These are phyloP conservation scores for Leistus spinibarbis DNA, from an alignment of 2,888 invertebrate genomes.

Conservation along the genomic window DNA sequence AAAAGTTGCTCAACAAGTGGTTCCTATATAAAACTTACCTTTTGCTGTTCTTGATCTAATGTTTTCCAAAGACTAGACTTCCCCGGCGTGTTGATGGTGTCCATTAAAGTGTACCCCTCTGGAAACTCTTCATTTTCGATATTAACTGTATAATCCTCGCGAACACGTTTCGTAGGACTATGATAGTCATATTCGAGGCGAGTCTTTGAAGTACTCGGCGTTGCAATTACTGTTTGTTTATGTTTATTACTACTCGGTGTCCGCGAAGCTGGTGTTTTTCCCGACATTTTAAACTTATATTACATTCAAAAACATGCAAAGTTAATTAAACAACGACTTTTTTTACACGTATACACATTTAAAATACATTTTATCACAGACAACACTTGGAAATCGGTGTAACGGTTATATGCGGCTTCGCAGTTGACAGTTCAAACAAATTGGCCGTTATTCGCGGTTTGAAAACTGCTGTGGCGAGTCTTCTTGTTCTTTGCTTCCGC, in stretches of 20 bases:
- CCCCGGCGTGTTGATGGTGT: conserved; percentile 3
- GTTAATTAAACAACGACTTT: not conserved
- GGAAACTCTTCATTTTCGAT: conserved; percentile 29
- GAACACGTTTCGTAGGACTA: conserved; percentile 20
- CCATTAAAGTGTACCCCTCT: conserved; percentile 5
- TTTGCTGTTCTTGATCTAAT: not conserved
- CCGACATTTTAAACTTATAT: not conserved
- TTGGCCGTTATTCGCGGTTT: conserved; percentile 3
- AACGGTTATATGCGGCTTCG: not conserved
- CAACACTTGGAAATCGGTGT: not conserved
- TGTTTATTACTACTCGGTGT: not conserved
- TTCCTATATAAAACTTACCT: not conserved
- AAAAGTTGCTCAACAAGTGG: not conserved
- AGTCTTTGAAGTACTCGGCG: not conserved
- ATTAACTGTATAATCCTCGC: conserved; percentile 18
- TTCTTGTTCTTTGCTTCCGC: not conserved
- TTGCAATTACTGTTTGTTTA: not conserved
- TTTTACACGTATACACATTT: not conserved
- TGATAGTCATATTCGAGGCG: not conserved
- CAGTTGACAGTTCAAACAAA: conserved; percentile 7
- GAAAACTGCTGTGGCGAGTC: not conserved
- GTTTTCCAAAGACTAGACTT: not conserved
- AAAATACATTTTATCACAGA: not conserved
- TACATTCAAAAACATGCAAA: not conserved
- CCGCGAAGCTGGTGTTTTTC: not conserved